Percentiles rank a stretch among this genome's conserved stretches.
Evolutionary conservation across 2,888 invertebrate genomes (phyloP).

Genomic region (Furcula furcula): DNA sequence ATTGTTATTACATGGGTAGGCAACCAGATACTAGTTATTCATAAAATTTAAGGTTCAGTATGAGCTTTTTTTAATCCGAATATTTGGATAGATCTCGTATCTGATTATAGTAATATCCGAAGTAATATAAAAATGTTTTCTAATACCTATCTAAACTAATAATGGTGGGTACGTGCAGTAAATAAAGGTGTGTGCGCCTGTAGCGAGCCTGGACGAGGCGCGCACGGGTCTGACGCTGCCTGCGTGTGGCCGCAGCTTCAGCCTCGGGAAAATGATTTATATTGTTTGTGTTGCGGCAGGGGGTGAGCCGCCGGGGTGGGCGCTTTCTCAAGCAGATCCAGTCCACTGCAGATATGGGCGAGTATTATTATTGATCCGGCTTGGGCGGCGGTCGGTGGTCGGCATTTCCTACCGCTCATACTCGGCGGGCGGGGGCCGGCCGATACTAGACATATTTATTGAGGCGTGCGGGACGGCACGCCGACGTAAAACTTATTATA

Average conservation of each 20-base stretch:
- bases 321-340: conserved; percentile 77
- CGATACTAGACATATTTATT: conserved; percentile 70
- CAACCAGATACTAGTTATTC: no score
- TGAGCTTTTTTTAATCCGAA: no score
- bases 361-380: conserved; percentile 81
- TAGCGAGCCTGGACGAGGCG: conserved; percentile 12
- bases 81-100: no score
- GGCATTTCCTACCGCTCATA: conserved; percentile 78
- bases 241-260: conserved; percentile 60
- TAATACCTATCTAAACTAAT: no score
- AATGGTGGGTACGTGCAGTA: neutral
- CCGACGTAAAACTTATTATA: conserved; percentile 71
- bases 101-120: no score
- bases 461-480: conserved; percentile 60
- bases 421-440: conserved; percentile 53
- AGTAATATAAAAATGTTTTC: no score
- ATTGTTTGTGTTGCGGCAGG: conserved; percentile 73
- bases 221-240: conserved; percentile 36
- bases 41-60: no score
- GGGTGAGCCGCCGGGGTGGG: conserved; percentile 41
- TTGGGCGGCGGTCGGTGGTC: conserved; percentile 65
- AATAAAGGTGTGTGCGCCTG: conserved; percentile 18
- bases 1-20: no score
- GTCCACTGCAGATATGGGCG: conserved; percentile 81
- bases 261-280: conserved; percentile 77